phyloP scores from a whole-genome alignment of 2,888 invertebrate species.

The Platypus cylindrus region DNA sequence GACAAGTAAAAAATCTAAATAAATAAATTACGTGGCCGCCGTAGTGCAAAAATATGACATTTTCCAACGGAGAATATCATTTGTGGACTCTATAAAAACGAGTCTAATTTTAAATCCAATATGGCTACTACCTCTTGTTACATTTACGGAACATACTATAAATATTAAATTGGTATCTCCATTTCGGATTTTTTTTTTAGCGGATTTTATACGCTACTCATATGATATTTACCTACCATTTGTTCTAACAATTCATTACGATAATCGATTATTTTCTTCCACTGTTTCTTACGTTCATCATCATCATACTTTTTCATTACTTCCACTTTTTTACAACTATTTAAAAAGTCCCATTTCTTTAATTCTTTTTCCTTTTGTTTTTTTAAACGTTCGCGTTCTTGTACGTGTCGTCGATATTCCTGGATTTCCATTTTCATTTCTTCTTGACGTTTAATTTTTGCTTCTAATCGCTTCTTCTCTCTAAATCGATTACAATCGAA shows the following conservation, averaged over 20 bases:
- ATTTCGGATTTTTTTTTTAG: not conserved
- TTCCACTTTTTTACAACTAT: constrained; percentile 44
- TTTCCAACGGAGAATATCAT: too few species aligned
- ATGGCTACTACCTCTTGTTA: too few species aligned
- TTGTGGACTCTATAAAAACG: too few species aligned
- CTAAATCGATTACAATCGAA: constrained; percentile 26
- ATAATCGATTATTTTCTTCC: constrained; percentile 35
- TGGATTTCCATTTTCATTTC: constrained; percentile 24
- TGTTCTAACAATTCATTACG: constrained; percentile 37
- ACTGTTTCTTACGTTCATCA: constrained; percentile 31
- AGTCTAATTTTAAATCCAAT: too few species aligned
- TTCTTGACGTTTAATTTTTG: constrained; percentile 26
- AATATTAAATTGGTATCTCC: constrained; percentile 14
- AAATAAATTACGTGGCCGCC: too few species aligned
- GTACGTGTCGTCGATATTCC: constrained; percentile 25
- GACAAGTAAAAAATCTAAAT: too few species aligned
- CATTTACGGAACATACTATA: too few species aligned
- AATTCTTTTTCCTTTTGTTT: constrained; percentile 35
- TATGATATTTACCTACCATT: too few species aligned
- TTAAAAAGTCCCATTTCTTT: constrained; percentile 43
- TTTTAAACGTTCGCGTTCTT: constrained; percentile 27
- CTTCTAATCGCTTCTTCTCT: constrained; percentile 30
- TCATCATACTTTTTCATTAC: constrained; percentile 36
- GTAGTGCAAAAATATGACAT: too few species aligned
- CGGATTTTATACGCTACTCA: too few species aligned